Conservation (phyloP, 1,140 invertebrate genomes). For the Drosophila parvula region DNA sequence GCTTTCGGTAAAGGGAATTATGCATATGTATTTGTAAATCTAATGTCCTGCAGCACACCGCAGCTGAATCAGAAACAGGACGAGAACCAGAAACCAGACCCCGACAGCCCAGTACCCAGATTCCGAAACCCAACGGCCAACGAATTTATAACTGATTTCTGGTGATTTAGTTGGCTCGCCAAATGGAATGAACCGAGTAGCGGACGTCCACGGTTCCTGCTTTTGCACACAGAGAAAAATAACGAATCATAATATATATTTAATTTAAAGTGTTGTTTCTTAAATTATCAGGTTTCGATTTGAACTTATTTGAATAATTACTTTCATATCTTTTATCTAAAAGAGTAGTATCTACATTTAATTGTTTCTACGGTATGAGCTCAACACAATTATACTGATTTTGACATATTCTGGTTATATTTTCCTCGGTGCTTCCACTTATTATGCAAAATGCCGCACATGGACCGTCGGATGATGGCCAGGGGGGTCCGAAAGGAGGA, state of each 20-base stretch:
- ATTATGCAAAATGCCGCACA: slow-evolving; percentile 73
- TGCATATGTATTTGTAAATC: slow-evolving; percentile 79
- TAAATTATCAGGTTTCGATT: too few relatives aligned
- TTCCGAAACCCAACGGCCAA: slow-evolving; percentile 39
- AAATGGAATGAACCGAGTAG: slow-evolving; percentile 68
- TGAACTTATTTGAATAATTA: too few relatives aligned
- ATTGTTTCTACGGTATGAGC: not conserved
- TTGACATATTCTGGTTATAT: not conserved
- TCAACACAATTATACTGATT: not conserved
- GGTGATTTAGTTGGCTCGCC: slow-evolving; percentile 74
- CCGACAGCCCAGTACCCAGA: slow-evolving; percentile 6
- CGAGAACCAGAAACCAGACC: slow-evolving; percentile 7
- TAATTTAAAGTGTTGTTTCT: too few relatives aligned
- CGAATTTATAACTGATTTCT: slow-evolving; percentile 81
- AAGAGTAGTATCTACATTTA: too few relatives aligned
- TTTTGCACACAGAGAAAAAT: slow-evolving; percentile 1
- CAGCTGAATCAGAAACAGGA: slow-evolving; percentile 21
- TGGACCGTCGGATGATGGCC: slow-evolving; percentile 38
- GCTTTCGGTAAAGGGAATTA: slow-evolving; percentile 75
- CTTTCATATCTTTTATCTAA: too few relatives aligned
- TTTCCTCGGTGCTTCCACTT: slow-evolving; percentile 49
- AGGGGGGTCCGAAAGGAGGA: slow-evolving; percentile 5
- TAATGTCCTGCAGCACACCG: slow-evolving; percentile 65
- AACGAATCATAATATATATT: too few relatives aligned
- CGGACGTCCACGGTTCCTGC: slow-evolving; percentile 27